A percentile compares a stretch with the other conserved stretches of the same genome.
Conservation (phyloP, 2,888 invertebrate species). For the Orthosia gothica region DNA sequence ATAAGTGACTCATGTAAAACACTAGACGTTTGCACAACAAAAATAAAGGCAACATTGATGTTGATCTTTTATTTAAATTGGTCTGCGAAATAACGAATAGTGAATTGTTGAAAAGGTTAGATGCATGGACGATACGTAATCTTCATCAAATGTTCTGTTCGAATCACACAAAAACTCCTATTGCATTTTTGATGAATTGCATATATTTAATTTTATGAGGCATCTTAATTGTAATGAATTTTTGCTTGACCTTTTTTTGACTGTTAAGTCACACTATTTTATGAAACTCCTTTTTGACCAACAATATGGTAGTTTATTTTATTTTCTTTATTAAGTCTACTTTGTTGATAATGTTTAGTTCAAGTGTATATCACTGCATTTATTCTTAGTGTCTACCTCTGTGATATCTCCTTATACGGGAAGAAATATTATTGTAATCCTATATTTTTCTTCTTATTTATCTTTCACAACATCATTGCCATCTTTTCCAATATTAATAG, state of each 20-base stretch:
- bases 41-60: not conserved
- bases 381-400: not conserved
- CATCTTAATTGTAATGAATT: not conserved
- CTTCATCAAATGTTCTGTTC: not conserved
- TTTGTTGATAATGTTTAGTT: not conserved
- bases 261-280: not conserved
- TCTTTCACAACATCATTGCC: not conserved
- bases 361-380: not conserved
- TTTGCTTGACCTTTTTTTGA: slow-evolving; percentile 7
- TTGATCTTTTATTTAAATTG: not conserved
- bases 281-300: slow-evolving; percentile 1
- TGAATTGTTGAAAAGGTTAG: not conserved
- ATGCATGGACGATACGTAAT: not conserved
- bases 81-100: not conserved
- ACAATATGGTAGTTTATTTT: not conserved
- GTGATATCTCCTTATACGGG: not conserved
- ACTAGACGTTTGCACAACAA: slow-evolving; percentile 5
- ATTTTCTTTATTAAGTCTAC: not conserved
- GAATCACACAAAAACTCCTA: not conserved
- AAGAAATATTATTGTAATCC: not conserved
- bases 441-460: not conserved
- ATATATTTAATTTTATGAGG: not conserved
- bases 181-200: not conserved
- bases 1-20: slow-evolving; percentile 10
- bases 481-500: slow-evolving; percentile 15